A percentile compares a stretch with the other conserved stretches of the same genome.
phyloP scores from a whole-genome alignment of 2,797 vertebrate species.

The Vireo griseus region DNA sequence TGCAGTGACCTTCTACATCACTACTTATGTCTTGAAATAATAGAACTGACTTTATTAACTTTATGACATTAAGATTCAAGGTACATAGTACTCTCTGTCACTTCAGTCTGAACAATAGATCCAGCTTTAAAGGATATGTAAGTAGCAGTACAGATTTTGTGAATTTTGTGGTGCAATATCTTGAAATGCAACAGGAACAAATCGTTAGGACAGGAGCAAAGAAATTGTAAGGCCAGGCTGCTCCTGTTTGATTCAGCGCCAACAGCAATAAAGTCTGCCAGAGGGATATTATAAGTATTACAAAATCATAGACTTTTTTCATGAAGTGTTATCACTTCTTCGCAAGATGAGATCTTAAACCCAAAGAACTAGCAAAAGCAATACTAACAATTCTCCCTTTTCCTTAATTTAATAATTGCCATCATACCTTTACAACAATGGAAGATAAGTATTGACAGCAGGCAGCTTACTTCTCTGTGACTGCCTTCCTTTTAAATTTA shows the following conservation, averaged over 20 bases:
- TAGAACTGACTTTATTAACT: not conserved
- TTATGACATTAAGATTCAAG: not conserved
- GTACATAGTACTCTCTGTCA: not conserved
- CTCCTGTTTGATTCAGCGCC: not conserved
- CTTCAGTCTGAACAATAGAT: not conserved
- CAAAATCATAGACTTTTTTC: not conserved
- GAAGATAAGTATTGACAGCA: not conserved
- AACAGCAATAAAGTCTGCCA: not conserved
- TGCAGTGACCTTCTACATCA: not conserved
- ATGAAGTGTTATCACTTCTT: not conserved
- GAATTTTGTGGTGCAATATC: not conserved
- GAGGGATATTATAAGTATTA: not conserved
- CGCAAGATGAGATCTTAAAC: not conserved
- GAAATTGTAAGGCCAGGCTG: not conserved
- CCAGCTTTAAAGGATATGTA: not conserved
- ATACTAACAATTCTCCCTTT: not conserved
- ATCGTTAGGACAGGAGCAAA: not conserved
- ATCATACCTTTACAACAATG: not conserved
- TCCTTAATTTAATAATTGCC: not conserved
- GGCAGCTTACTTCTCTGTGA: not conserved
- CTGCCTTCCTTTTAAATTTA: not conserved
- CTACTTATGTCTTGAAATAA: not conserved
- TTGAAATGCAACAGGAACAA: not conserved
- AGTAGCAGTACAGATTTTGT: not conserved
- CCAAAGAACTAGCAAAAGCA: not conserved